Conservation (phyloP, 2,113 vertebrate genomes). For the Psettodes erumei region DNA sequence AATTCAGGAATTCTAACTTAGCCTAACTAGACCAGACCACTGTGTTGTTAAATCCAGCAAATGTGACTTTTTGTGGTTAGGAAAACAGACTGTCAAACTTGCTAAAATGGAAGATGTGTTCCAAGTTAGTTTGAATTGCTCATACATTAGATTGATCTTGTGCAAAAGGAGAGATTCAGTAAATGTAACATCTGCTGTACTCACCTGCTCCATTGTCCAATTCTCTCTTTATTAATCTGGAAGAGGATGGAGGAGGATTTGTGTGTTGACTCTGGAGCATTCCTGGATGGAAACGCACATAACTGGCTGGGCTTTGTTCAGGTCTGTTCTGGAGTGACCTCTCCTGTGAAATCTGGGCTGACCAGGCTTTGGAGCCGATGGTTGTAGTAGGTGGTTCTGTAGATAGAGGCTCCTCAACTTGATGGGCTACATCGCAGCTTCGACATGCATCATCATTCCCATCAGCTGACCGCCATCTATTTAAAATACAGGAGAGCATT, state of each 20-base stretch:
- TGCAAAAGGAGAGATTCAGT: background rate
- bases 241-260: background rate
- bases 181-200: background rate
- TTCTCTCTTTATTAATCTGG: conserved; percentile 37
- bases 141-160: background rate
- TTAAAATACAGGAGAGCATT: background rate
- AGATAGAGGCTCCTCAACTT: background rate
- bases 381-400: background rate
- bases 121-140: background rate
- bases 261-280: background rate
- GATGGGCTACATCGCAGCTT: conserved; percentile 54
- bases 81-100: background rate
- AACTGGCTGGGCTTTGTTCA: background rate
- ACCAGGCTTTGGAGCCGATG: background rate
- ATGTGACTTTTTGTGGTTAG: background rate
- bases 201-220: conserved; percentile 26
- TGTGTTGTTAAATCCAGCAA: too few species aligned
- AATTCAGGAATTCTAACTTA: background rate
- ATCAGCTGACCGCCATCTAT: conserved; percentile 76
- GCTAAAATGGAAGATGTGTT: background rate
- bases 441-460: conserved; percentile 70
- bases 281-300: conserved; percentile 20
- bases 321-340: background rate
- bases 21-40: too few species aligned
- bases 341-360: background rate